Conservation (phyloP, 2,888 invertebrate species). For the Polydesmus complanatus region DNA sequence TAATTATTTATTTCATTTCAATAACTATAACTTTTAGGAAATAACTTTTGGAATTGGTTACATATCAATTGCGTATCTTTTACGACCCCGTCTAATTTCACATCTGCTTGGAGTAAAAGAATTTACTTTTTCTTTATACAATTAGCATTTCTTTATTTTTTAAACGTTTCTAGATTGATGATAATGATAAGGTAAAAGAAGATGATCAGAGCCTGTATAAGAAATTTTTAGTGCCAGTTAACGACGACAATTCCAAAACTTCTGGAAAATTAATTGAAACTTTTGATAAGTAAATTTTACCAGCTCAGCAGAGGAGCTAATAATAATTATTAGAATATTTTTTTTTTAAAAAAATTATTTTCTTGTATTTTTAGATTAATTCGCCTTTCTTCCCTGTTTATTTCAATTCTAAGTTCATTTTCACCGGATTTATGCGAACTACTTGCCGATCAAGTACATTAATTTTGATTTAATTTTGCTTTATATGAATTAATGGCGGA, state of each 20-base stretch:
- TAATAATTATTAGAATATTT: too few relatives aligned
- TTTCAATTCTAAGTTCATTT: constrained; percentile 29
- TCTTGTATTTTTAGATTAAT: constrained; percentile 27
- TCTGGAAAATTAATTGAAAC: not conserved
- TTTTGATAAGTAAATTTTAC: not conserved
- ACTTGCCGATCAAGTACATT: constrained; percentile 29
- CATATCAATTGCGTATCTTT: constrained; percentile 23
- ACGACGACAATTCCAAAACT: not conserved
- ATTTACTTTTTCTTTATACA: not conserved
- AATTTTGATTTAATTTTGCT: not conserved
- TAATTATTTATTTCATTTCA: not conserved
- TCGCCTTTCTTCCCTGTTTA: constrained; percentile 26
- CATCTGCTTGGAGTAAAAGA: constrained; percentile 28
- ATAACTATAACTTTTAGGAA: constrained; percentile 11
- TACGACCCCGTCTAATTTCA: constrained; percentile 30
- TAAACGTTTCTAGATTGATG: not conserved
- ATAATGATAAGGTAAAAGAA: not conserved
- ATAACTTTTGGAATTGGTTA: constrained; percentile 19
- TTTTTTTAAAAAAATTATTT: too few relatives aligned
- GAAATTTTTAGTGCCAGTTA: constrained; percentile 9
- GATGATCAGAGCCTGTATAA: not conserved
- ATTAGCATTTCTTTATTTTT: not conserved
- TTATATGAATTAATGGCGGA: not conserved
- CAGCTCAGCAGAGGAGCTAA: too few relatives aligned
- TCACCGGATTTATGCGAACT: constrained; percentile 32